phyloP scores from a whole-genome alignment of 2,113 vertebrate genomes.

The Etheostoma spectabile region DNA sequence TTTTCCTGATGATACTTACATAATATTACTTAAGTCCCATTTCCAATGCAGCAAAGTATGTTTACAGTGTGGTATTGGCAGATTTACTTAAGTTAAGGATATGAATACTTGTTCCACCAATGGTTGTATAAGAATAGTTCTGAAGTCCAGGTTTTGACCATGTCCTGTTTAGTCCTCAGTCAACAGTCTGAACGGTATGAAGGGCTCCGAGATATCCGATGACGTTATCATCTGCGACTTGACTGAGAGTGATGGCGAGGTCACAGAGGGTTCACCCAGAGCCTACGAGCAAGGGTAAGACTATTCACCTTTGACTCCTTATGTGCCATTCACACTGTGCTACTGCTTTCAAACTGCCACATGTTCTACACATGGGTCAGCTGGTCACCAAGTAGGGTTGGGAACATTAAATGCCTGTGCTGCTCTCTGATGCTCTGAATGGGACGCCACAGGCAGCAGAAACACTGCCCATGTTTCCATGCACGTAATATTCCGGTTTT shows the following conservation, averaged over 20 bases:
- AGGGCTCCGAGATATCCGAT: conserved; percentile 88
- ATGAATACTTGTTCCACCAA: too few species aligned
- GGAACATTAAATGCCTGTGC: too few species aligned
- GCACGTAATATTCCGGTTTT: too few species aligned
- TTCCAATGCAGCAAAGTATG: too few species aligned
- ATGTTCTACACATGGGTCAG: not conserved
- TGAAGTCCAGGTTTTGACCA: not conserved
- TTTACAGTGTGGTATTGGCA: too few species aligned
- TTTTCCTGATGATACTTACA: too few species aligned
- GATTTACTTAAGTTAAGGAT: too few species aligned
- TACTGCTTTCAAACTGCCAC: not conserved
- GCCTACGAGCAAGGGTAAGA: conserved; percentile 74
- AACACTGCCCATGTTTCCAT: too few species aligned
- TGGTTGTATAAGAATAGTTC: not conserved
- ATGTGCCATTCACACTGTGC: not conserved
- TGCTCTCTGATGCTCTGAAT: too few species aligned
- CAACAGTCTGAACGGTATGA: conserved; percentile 79
- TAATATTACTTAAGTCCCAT: too few species aligned
- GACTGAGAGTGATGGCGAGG: conserved; percentile 83
- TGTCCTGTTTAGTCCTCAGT: conserved; percentile 64
- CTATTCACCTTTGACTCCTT: not conserved
- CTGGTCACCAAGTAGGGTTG: too few species aligned
- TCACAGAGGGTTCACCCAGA: conserved; percentile 74
- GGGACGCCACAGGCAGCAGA: too few species aligned
- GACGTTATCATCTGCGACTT: conserved; percentile 96